These are phyloP conservation scores for Heterodera carotae DNA, from an alignment of 1,140 invertebrate species.

Conservation along the genomic window DNA sequence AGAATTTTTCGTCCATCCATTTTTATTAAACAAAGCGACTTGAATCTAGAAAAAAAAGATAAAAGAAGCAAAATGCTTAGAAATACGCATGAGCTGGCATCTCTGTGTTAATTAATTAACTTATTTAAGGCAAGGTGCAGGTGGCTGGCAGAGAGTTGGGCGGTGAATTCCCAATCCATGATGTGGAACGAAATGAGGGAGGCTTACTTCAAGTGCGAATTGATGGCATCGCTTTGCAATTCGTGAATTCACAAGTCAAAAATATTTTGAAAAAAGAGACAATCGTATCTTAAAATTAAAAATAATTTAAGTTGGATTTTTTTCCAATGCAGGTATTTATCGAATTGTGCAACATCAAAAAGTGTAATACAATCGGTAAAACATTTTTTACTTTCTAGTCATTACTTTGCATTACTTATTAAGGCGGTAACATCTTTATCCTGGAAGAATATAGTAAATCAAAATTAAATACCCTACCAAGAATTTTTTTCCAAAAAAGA, in stretches of 20 bases:
- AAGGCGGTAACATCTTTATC: constrained; percentile 97
- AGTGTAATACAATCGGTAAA: constrained; percentile 82
- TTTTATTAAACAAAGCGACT: too few species aligned
- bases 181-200: constrained; percentile 91
- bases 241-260: constrained; percentile 96
- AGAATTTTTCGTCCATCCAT: too few species aligned
- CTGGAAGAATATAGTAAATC: constrained; percentile 97
- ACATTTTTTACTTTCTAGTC: too few species aligned
- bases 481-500: constrained; percentile 71
- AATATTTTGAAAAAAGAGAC: too few species aligned
- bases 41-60: too few species aligned
- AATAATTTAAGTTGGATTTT: neutral
- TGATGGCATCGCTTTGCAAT: constrained; percentile 94
- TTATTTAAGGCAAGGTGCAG: constrained; percentile 70
- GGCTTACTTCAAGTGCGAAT: constrained; percentile 97
- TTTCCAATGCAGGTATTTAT: constrained; percentile 96
- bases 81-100: too few species aligned
- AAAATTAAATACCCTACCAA: constrained; percentile 35
- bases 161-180: constrained; percentile 96
- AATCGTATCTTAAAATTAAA: neutral
- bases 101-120: neutral
- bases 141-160: constrained; percentile 76
- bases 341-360: constrained; percentile 95
- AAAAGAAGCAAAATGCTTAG: too few species aligned
- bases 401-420: constrained; percentile 64